A percentile compares a stretch with the other conserved stretches of the same genome.
Conservation (phyloP, 2,113 vertebrate genomes). For the Pygoscelis antarcticus region DNA sequence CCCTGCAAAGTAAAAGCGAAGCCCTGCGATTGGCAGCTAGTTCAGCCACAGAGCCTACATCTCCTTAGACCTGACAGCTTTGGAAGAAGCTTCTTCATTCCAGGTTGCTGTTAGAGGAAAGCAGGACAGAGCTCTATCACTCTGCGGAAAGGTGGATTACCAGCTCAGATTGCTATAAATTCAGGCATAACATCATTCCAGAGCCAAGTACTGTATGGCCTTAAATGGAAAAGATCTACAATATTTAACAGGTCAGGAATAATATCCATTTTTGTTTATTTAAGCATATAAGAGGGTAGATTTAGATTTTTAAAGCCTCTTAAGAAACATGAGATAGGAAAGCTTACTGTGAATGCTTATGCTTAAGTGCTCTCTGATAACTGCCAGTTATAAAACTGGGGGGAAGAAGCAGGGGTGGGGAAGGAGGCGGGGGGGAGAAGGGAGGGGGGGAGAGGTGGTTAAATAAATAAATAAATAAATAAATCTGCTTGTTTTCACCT, state of each 20-base stretch:
- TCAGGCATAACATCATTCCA: neutral
- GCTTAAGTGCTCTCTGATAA: neutral
- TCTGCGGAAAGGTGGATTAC: neutral
- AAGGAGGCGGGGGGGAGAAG: neutral
- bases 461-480: too few species aligned
- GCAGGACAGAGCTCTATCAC: neutral
- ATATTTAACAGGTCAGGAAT: slow-evolving; percentile 27
- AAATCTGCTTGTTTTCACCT: neutral
- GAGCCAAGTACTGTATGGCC: slow-evolving; percentile 22
- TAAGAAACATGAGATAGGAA: neutral
- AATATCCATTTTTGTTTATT: slow-evolving; percentile 38
- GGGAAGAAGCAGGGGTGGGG: neutral
- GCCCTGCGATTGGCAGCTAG: neutral
- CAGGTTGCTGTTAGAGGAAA: neutral
- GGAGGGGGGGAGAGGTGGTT: too few species aligned
- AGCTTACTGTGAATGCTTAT: neutral
- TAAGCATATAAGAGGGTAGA: slow-evolving; percentile 15
- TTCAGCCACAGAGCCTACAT: neutral
- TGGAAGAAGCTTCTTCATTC: neutral
- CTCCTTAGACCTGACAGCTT: neutral
- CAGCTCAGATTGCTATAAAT: neutral
- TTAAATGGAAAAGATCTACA: slow-evolving; percentile 51
- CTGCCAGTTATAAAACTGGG: neutral
- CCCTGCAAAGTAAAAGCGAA: neutral
- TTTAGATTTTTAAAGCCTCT: neutral